A percentile compares a stretch with the other conserved stretches of the same genome.
Evolutionary conservation across 1,140 invertebrate genomes (phyloP).

Genomic region (Mercenaria mercenaria): DNA sequence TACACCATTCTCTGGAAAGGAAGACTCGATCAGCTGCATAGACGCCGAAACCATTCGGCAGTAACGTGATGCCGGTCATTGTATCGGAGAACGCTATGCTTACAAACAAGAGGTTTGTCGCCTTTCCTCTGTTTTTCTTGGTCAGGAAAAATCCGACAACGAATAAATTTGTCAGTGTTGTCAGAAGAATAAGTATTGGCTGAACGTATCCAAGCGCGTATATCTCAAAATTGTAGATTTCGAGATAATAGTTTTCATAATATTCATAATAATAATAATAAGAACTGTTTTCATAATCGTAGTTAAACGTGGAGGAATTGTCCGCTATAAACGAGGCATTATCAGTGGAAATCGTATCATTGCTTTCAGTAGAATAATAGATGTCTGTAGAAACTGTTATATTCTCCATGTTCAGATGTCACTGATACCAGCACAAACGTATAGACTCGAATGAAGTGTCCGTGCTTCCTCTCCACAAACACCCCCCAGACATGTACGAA

Average conservation of each 20-base stretch:
- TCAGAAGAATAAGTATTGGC: constrained; percentile 24
- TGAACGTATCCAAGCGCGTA: constrained; percentile 22
- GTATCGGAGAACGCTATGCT: constrained; percentile 60
- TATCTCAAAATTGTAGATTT: constrained; percentile 43
- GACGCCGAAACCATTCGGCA: constrained; percentile 46
- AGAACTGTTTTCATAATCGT: not conserved
- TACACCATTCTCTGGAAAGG: not conserved
- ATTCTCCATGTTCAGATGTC: no score
- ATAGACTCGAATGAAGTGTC: no score
- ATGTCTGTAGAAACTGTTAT: no score
- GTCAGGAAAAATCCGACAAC: constrained; percentile 46
- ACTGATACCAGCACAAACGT: no score
- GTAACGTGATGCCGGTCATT: constrained; percentile 30
- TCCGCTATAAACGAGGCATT: no score
- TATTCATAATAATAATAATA: not conserved
- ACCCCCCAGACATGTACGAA: no score
- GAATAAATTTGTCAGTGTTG: constrained; percentile 36
- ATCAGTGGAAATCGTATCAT: no score
- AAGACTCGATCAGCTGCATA: not conserved
- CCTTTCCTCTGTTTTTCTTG: constrained; percentile 32
- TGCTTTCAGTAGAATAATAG: no score
- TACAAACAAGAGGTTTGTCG: constrained; percentile 44
- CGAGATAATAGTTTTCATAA: constrained; percentile 10
- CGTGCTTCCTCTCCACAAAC: no score
- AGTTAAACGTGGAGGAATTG: not conserved